phyloP scores from a whole-genome alignment of 2,797 vertebrate genomes.

The Spea hammondii region DNA sequence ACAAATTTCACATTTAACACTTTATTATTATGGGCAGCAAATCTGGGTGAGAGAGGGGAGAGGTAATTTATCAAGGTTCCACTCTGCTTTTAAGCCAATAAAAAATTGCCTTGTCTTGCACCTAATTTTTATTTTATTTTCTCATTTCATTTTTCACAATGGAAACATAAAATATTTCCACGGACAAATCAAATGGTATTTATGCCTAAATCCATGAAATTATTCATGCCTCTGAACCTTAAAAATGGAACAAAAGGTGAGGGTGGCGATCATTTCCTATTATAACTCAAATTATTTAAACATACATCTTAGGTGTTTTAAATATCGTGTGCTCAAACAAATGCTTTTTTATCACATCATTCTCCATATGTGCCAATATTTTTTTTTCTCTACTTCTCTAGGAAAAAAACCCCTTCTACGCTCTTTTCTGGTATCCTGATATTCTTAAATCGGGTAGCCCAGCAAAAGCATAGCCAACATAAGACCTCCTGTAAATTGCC shows the following conservation, averaged over 20 bases:
- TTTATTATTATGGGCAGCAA: conserved; percentile 32
- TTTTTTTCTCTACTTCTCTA: no score
- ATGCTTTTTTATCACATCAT: background rate
- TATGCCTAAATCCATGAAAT: background rate
- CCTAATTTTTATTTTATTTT: background rate
- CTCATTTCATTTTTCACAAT: background rate
- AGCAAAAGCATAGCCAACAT: no score
- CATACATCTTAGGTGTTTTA: background rate
- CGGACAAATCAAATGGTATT: conserved; percentile 4
- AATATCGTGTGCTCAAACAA: background rate
- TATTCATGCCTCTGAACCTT: background rate
- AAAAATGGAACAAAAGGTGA: background rate
- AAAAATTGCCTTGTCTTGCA: conserved; percentile 27
- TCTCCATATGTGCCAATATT: background rate
- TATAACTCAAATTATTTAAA: background rate
- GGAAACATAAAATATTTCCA: conserved; percentile 29
- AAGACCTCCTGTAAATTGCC: no score
- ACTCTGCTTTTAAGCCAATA: conserved; percentile 7
- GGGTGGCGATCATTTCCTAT: background rate
- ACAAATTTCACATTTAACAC: conserved; percentile 45
- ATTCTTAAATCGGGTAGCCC: no score
- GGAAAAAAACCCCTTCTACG: no score
- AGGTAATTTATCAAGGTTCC: conserved; percentile 42
- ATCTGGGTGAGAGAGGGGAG: conserved; percentile 12
- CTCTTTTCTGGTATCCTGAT: no score